A percentile compares a stretch with the other conserved stretches of the same genome.
Conservation (phyloP, 2,888 invertebrate species). For the Chalcis sispes region DNA sequence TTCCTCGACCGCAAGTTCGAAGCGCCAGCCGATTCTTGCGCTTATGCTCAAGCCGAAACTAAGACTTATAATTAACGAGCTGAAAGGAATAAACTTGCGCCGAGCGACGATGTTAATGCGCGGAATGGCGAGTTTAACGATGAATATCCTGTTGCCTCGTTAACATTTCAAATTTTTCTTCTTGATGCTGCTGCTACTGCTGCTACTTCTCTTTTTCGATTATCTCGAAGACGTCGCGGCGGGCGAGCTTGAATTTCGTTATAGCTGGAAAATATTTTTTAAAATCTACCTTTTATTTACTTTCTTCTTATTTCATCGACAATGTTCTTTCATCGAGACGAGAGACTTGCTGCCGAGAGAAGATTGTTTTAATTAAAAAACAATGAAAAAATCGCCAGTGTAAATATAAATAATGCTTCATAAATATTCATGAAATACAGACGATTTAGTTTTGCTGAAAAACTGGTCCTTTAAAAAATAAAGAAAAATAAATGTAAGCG, state of each 20-base stretch:
- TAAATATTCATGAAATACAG: conserved; percentile 6
- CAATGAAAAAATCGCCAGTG: too few species aligned
- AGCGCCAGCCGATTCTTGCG: conserved; percentile 19
- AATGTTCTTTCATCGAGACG: too few species aligned
- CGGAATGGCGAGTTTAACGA: conserved; percentile 51
- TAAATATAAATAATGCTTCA: too few species aligned
- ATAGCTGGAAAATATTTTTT: conserved; percentile 7
- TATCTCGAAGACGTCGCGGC: conserved; percentile 14
- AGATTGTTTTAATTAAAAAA: too few species aligned
- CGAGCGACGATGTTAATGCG: conserved; percentile 37
- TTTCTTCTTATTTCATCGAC: too few species aligned
- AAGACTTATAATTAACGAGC: conserved; percentile 48
- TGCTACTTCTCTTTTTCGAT: conserved; percentile 13
- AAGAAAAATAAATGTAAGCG: neutral
- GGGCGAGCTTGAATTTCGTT: too few species aligned
- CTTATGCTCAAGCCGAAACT: conserved; percentile 29
- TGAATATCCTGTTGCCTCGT: conserved; percentile 55
- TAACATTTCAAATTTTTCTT: conserved; percentile 54
- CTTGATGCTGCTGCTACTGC: neutral
- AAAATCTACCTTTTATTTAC: neutral
- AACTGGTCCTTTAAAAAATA: conserved; percentile 3
- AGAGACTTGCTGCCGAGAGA: too few species aligned
- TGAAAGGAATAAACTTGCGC: conserved; percentile 40
- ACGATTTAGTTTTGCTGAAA: neutral
- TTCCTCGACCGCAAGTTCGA: conserved; percentile 25